These are phyloP conservation scores for Polydesmus complanatus DNA, from an alignment of 2,888 invertebrate genomes.

Conservation along the genomic window DNA sequence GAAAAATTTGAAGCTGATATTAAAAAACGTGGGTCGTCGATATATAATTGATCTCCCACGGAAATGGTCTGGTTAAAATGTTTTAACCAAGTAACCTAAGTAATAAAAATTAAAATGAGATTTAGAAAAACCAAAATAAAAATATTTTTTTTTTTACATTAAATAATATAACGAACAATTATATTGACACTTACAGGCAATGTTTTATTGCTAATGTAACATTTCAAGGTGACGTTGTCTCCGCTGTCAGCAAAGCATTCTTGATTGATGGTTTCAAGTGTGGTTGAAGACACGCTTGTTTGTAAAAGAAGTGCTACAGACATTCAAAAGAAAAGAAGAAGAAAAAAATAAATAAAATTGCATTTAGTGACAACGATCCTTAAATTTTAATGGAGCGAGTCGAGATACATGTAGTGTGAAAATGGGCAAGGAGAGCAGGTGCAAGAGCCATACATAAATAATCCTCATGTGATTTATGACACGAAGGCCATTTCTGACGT, in stretches of 20 bases:
- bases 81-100: not conserved
- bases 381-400: not conserved
- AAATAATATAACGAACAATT: too few relatives aligned
- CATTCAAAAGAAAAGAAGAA: too few relatives aligned
- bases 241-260: not conserved
- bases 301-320: not conserved
- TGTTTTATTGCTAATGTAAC: not conserved
- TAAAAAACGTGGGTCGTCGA: not conserved
- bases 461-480: too few relatives aligned
- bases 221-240: not conserved
- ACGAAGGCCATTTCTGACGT: too few relatives aligned
- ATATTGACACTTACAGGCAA: not conserved
- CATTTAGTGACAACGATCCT: not conserved
- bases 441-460: too few relatives aligned
- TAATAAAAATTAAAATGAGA: too few relatives aligned
- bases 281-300: not conserved
- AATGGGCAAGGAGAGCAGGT: not conserved
- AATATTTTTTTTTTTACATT: too few relatives aligned
- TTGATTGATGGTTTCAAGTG: not conserved
- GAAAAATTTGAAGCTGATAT: not conserved
- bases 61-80: not conserved
- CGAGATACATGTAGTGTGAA: not conserved
- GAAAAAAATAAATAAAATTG: not conserved
- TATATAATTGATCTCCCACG: not conserved
- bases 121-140: too few relatives aligned